Evolutionary conservation across 1,140 invertebrate genomes (phyloP), one percentile per base, ranked within the genome.

Genomic region (Spodoptera litura): DNA sequence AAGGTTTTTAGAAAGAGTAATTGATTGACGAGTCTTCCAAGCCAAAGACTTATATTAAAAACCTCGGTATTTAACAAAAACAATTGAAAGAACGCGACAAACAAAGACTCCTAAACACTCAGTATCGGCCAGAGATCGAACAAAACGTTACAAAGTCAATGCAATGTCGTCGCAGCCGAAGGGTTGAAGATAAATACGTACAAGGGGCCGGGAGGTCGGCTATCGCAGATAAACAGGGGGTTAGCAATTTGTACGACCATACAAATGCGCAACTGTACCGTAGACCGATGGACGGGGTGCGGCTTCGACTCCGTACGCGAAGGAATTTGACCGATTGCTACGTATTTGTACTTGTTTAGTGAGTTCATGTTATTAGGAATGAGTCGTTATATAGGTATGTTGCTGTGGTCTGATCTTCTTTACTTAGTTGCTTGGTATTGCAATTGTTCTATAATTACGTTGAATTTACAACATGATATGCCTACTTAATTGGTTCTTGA

Each of bases 231-330:
- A 93, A 91, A 93, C 89, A 92, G 85, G 83, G 89, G 88, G 87
- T 76, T 89, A 82, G 87, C 91, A 91, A 93, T 93, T 93, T 93
- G 91, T 93, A 90, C 84, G 78, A 83, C 84, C 83, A 86, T 82
- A 89, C 86, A 92, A 92, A 90, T 89, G 87, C 84, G 83, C 90
- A 90, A 79, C 79, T 84, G 83, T 85, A 83, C 84, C 72, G 52
- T 51, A 49, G 74, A 66, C 15, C 70, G 61, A 52, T 64, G 49
- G 49, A 80, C 62, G 78, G 78, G 72, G 72, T 76, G 72, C 52
- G 61, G 53, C 62, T 51, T 52, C 75, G 61, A 78, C 13, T 38
- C 44, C 51, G 53, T 58, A 27, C 61, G 58, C 51, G 38, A 9
- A 53, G 73, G 59, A 75, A 62, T 61, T 74, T 75, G 73, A 75